These are phyloP conservation scores for Strongylocentrotus purpuratus DNA, from an alignment of 35 echinoderm and acorn worm genomes.

Conservation along the genomic window DNA sequence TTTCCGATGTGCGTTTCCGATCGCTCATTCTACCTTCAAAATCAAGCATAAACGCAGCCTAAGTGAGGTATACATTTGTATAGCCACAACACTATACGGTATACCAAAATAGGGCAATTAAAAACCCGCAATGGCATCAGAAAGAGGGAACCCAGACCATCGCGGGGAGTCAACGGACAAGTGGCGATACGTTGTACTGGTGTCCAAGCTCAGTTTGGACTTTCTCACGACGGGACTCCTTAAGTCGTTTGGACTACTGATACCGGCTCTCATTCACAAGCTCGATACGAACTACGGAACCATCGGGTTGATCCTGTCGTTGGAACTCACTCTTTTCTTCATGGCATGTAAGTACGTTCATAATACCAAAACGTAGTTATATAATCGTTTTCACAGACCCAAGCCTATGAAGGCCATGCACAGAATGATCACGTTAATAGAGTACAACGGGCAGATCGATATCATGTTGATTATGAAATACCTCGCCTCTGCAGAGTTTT, in stretches of 20 bases:
- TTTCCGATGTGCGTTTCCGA: too few relatives aligned
- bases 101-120: too few relatives aligned
- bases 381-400: too few relatives aligned
- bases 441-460: too few relatives aligned
- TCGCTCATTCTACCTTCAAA: too few relatives aligned
- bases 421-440: too few relatives aligned
- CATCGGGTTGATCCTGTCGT: background rate
- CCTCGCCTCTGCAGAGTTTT: too few relatives aligned
- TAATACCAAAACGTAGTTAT: background rate
- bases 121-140: background rate
- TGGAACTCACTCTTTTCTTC: background rate
- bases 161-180: background rate
- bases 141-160: background rate
- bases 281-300: background rate
- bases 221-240: background rate
- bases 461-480: too few relatives aligned
- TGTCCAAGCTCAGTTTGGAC: constrained; percentile 8
- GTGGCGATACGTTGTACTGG: constrained; percentile 21
- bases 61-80: too few relatives aligned
- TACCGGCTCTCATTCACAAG: background rate
- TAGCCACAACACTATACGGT: too few relatives aligned
- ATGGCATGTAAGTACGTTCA: constrained; percentile 38
- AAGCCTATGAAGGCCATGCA: too few relatives aligned
- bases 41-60: too few relatives aligned
- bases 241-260: constrained; percentile 15